Percentiles rank a stretch among this genome's conserved stretches.
These are phyloP conservation scores for Ia io DNA, from an alignment of 2,113 vertebrate species.

Conservation along the genomic window DNA sequence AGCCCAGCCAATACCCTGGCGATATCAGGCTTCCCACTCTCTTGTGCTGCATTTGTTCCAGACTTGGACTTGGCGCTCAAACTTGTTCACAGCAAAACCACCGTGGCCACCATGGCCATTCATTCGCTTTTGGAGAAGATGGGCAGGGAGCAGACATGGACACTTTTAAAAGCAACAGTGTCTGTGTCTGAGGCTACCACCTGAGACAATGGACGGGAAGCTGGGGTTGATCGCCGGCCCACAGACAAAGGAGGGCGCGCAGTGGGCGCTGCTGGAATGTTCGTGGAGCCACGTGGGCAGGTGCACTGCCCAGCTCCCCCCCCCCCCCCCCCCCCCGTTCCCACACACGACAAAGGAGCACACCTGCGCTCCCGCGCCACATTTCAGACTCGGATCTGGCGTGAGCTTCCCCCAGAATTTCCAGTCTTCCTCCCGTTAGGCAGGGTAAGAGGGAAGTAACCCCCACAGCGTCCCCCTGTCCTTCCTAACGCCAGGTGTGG, in stretches of 20 bases:
- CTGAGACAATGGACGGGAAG: accelerated
- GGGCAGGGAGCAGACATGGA: accelerated
- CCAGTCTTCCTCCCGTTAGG: not conserved
- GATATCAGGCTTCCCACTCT: accelerated
- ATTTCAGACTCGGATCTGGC: not conserved
- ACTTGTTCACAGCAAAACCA: not conserved
- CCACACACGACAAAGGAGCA: not conserved
- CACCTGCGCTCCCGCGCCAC: accelerated
- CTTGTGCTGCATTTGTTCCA: not conserved
- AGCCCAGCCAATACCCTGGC: not conserved
- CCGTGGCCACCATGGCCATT: too few relatives aligned
- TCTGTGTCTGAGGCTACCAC: accelerated
- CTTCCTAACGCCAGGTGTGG: not conserved
- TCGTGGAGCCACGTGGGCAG: accelerated
- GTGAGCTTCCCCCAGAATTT: not conserved
- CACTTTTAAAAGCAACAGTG: accelerated
- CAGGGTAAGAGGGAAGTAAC: not conserved
- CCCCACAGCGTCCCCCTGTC: not conserved
- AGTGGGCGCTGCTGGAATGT: accelerated
- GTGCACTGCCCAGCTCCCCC: accelerated
- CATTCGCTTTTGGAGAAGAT: accelerated
- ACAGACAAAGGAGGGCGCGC: accelerated
- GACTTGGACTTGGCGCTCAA: not conserved
- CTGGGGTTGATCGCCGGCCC: accelerated
- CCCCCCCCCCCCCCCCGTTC: too few relatives aligned